These are phyloP conservation scores for Scomber colias DNA, from an alignment of 2,113 vertebrate species.

Conservation along the genomic window DNA sequence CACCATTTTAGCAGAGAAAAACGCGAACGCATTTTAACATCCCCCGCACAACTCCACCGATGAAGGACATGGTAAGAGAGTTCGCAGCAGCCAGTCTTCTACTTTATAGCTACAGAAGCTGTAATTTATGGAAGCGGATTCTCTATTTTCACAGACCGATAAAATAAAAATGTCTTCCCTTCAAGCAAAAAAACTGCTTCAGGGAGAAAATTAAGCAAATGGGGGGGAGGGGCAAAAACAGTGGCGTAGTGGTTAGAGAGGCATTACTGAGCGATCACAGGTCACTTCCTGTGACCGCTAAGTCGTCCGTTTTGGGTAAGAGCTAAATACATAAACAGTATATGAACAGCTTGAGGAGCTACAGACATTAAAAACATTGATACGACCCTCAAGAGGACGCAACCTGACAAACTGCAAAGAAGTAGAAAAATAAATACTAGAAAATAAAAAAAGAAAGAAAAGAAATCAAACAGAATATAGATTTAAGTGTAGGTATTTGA, in stretches of 20 bases:
- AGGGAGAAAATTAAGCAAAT: neutral
- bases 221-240: neutral
- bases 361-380: constrained; percentile 51
- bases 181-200: neutral
- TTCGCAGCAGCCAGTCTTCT: constrained; percentile 5
- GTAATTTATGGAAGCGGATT: neutral
- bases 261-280: constrained; percentile 19
- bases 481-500: constrained; percentile 31
- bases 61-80: too few relatives aligned
- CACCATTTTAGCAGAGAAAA: constrained; percentile 2
- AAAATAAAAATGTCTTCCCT: constrained; percentile 7
- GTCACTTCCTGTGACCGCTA: constrained; percentile 7
- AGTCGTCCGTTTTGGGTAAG: neutral
- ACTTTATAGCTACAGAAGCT: constrained; percentile 7
- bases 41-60: neutral
- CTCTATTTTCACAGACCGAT: constrained; percentile 16
- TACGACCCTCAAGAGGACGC: constrained; percentile 28
- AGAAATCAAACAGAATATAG: constrained; percentile 45
- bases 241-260: constrained; percentile 29
- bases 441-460: constrained; percentile 20
- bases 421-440: constrained; percentile 74
- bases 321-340: constrained; percentile 22
- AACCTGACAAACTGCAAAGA: constrained; percentile 49
- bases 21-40: neutral
- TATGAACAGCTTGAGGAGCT: constrained; percentile 25